These are phyloP conservation scores for Drosophila monieri DNA, from an alignment of 2,888 invertebrate species.

Conservation along the genomic window DNA sequence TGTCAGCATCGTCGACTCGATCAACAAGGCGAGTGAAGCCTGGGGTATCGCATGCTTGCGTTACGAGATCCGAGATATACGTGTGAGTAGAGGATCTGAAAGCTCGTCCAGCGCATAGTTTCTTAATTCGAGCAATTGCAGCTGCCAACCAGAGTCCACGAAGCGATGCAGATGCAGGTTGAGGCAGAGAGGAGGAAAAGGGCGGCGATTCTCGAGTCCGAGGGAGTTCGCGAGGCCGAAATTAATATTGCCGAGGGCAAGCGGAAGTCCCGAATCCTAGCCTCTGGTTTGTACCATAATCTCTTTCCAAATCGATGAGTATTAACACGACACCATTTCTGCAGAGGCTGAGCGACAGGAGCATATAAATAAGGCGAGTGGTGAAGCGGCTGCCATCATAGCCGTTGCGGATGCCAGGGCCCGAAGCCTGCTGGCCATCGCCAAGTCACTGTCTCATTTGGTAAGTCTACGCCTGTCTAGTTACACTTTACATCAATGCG, in stretches of 20 bases:
- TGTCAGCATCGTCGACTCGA: slow-evolving; percentile 96
- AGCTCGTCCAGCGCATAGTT: background rate
- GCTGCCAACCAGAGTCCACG: slow-evolving; percentile 96
- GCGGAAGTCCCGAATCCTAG: slow-evolving; percentile 94
- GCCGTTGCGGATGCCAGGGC: slow-evolving; percentile 97
- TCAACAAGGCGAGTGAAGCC: slow-evolving; percentile 98
- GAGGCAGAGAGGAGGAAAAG: slow-evolving; percentile 98
- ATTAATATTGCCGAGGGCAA: slow-evolving; percentile 99
- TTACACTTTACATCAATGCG: background rate
- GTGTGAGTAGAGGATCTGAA: slow-evolving; percentile 61
- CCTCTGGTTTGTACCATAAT: slow-evolving; percentile 87
- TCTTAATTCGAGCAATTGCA: slow-evolving; percentile 78
- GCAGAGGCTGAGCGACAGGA: slow-evolving; percentile 96
- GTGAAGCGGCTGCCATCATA: slow-evolving; percentile 95
- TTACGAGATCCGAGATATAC: slow-evolving; percentile 93
- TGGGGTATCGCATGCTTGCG: slow-evolving; percentile 99
- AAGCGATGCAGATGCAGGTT: slow-evolving; percentile 99
- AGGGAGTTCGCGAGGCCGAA: slow-evolving; percentile 95
- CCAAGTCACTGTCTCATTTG: slow-evolving; percentile 85
- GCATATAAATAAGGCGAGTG: slow-evolving; percentile 96
- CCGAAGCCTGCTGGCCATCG: slow-evolving; percentile 91
- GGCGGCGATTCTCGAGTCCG: slow-evolving; percentile 98
- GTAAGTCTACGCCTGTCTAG: slow-evolving; percentile 34
- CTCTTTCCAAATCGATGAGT: no score
- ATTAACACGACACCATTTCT: background rate